A percentile compares a stretch with the other conserved stretches of the same genome.
These are phyloP conservation scores for Chrysocyon brachyurus DNA, from an alignment of 2,797 vertebrate genomes.

Conservation along the genomic window DNA sequence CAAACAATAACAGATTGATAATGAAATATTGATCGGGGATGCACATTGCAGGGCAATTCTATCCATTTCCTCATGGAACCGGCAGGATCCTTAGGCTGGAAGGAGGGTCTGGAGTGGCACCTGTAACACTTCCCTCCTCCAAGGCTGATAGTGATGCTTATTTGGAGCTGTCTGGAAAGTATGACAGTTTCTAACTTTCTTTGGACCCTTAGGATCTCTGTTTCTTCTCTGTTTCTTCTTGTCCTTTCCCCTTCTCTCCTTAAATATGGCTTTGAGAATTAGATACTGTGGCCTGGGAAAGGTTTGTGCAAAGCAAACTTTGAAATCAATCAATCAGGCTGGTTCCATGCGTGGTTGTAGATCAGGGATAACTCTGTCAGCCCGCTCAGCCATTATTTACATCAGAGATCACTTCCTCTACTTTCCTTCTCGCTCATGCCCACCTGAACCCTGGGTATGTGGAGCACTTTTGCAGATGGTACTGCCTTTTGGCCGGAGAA, in stretches of 20 bases:
- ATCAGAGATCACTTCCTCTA: constrained; percentile 49
- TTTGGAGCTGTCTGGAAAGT: constrained; percentile 38
- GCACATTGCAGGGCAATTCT: constrained; percentile 40
- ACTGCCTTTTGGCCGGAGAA: background rate
- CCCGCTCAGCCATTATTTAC: constrained; percentile 45
- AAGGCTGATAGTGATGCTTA: constrained; percentile 65
- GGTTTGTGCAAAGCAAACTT: constrained; percentile 27
- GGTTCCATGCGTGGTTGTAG: constrained; percentile 29
- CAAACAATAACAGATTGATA: constrained; percentile 76
- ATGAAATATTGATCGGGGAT: constrained; percentile 68
- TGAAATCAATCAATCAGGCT: constrained; percentile 61
- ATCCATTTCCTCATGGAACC: constrained; percentile 46
- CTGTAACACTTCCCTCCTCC: background rate
- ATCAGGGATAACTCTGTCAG: constrained; percentile 25
- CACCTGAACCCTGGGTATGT: background rate
- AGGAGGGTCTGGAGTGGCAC: background rate
- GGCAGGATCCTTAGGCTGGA: background rate
- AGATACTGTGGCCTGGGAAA: constrained; percentile 64
- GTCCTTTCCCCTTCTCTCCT: background rate
- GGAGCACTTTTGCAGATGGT: background rate
- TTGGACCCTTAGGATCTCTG: constrained; percentile 15
- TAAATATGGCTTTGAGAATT: constrained; percentile 81
- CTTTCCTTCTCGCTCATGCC: background rate
- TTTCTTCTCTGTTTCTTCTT: background rate
- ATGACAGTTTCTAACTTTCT: constrained; percentile 81